Evolutionary conservation across 2,888 invertebrate species (phyloP).

Genomic region (Epinotia demarniana): DNA sequence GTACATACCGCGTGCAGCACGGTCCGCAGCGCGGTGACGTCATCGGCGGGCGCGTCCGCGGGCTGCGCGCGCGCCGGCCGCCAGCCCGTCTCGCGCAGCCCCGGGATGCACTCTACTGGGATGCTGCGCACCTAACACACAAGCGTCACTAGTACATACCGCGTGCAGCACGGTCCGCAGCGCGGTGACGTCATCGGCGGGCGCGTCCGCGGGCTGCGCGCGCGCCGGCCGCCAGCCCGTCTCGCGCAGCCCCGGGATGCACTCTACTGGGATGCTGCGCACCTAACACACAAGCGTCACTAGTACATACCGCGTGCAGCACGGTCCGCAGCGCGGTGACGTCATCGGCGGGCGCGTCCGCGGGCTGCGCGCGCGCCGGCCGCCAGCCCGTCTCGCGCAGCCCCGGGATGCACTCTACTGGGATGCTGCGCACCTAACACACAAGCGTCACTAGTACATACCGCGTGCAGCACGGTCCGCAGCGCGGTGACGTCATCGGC

Average conservation of each 20-base stretch:
- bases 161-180: no score
- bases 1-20: not conserved
- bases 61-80: not conserved
- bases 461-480: no score
- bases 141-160: no score
- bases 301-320: not conserved
- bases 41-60: not conserved
- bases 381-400: conserved; percentile 1
- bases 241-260: no score
- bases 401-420: not conserved
- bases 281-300: no score
- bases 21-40: not conserved
- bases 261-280: no score
- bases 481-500: no score
- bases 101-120: not conserved
- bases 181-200: no score
- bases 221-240: no score
- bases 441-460: not conserved
- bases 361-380: conserved; percentile 2
- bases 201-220: no score
- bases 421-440: not conserved
- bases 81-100: conserved; percentile 8
- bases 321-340: not conserved
- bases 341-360: not conserved
- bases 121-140: no score